Percentiles rank a stretch among this genome's conserved stretches.
Conservation (phyloP, 2,888 invertebrate species). For the Cotesia congregata region DNA sequence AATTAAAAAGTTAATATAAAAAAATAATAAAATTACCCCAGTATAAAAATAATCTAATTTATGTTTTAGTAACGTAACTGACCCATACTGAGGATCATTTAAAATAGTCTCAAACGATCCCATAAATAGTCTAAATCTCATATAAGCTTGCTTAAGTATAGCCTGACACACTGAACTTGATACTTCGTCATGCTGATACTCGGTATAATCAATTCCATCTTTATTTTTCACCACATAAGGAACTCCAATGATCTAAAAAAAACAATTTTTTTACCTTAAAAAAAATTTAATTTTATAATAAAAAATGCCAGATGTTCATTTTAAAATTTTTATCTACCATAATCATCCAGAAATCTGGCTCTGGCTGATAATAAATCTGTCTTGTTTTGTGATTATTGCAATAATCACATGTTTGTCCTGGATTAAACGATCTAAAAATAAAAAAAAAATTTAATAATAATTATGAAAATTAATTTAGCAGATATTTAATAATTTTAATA, state of each 20-base stretch:
- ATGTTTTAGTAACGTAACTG: slow-evolving; percentile 75
- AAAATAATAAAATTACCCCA: slow-evolving; percentile 73
- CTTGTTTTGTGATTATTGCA: slow-evolving; percentile 91
- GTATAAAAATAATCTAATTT: slow-evolving; percentile 85
- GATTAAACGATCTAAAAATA: slow-evolving; percentile 80
- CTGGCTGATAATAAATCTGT: slow-evolving; percentile 90
- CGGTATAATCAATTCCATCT: slow-evolving; percentile 79
- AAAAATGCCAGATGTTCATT: no score
- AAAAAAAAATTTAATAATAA: background rate
- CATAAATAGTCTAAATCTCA: slow-evolving; percentile 88
- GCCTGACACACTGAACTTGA: slow-evolving; percentile 82
- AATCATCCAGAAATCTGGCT: slow-evolving; percentile 91
- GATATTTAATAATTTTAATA: no score
- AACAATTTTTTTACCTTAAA: background rate
- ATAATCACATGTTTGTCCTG: slow-evolving; percentile 84
- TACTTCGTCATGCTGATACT: slow-evolving; percentile 87
- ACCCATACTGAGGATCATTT: slow-evolving; percentile 70
- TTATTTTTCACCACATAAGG: slow-evolving; percentile 81
- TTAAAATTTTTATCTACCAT: slow-evolving; percentile 76
- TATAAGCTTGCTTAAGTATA: slow-evolving; percentile 82
- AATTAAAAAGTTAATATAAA: no score
- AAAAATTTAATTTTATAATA: no score
- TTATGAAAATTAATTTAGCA: background rate
- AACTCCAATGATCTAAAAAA: slow-evolving; percentile 80
- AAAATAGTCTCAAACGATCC: slow-evolving; percentile 81